Conservation (phyloP, 2,888 invertebrate species). For the Anthoptus insignis region DNA sequence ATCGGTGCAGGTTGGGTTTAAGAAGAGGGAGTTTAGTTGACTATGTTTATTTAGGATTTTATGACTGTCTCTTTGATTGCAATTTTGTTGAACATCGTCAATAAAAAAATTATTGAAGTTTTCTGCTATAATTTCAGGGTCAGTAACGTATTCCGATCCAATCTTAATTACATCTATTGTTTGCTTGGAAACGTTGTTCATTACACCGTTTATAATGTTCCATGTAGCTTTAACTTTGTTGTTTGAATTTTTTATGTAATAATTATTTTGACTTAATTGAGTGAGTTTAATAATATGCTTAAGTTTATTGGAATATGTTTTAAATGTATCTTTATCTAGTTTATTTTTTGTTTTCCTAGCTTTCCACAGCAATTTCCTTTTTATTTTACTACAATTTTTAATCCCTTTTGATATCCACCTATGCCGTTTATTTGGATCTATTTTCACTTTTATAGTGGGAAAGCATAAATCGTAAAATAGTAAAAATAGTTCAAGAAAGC, state of each 20-base stretch:
- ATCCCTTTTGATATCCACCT: not conserved
- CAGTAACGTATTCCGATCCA: not conserved
- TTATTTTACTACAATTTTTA: not conserved
- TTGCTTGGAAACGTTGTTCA: not conserved
- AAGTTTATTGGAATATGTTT: not conserved
- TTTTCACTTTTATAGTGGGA: not conserved
- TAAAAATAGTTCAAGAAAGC: not conserved
- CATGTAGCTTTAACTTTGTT: not conserved
- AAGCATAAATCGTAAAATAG: not conserved
- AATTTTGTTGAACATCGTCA: not conserved
- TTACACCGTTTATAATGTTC: not conserved
- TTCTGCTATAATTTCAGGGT: not conserved
- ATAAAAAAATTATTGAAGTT: not conserved
- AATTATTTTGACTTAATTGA: not conserved
- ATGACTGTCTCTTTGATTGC: not conserved
- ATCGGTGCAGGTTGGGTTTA: not conserved
- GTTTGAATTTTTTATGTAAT: not conserved
- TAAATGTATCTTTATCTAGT: slow-evolving; percentile 1
- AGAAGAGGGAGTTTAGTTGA: not conserved
- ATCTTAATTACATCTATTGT: not conserved
- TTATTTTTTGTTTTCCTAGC: not conserved
- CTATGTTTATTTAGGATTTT: not conserved
- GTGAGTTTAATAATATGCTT: not conserved
- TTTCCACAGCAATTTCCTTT: slow-evolving; percentile 3
- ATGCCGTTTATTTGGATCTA: not conserved